Evolutionary conservation across 2,113 vertebrate species (phyloP).

Genomic region (Cololabis saira): DNA sequence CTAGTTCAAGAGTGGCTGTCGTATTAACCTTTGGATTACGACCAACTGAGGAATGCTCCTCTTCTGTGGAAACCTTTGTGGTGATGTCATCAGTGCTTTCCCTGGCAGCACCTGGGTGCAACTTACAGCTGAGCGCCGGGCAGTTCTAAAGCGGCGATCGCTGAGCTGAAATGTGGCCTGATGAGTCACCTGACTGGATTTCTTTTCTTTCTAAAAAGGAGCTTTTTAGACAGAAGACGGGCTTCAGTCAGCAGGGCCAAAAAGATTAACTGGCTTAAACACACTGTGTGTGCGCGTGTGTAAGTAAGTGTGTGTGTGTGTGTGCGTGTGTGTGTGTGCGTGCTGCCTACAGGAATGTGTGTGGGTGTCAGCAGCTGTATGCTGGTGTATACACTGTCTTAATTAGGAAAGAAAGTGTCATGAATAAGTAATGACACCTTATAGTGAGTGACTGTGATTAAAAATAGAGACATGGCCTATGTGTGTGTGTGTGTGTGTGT

Average conservation of each 20-base stretch:
- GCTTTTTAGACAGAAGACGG: slow-evolving; percentile 47
- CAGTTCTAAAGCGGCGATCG: not conserved
- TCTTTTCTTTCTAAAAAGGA: slow-evolving; percentile 17
- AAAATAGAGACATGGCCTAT: slow-evolving; percentile 32
- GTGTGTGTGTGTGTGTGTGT: slow-evolving; percentile 12
- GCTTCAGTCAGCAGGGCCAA: slow-evolving; percentile 49
- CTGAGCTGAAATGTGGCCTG: slow-evolving; percentile 55
- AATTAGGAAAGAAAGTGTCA: slow-evolving; percentile 18
- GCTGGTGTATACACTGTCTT: slow-evolving; percentile 27
- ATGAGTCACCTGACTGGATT: slow-evolving; percentile 74
- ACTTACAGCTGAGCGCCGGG: not conserved
- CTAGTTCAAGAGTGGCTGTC: slow-evolving; percentile 47
- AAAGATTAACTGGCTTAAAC: slow-evolving; percentile 65
- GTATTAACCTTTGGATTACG: slow-evolving; percentile 58
- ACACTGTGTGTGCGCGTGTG: slow-evolving; percentile 23
- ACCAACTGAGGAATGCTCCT: slow-evolving; percentile 56
- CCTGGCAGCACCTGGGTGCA: slow-evolving; percentile 69
- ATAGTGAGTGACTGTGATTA: slow-evolving; percentile 32
- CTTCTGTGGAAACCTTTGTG: slow-evolving; percentile 53
- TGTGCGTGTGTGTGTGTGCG: slow-evolving; percentile 37
- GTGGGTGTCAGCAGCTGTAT: slow-evolving; percentile 52
- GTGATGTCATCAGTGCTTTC: slow-evolving; percentile 73
- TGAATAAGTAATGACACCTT: slow-evolving; percentile 46
- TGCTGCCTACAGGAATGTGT: slow-evolving; percentile 50
- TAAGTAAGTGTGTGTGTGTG: slow-evolving; percentile 37